Evolutionary conservation across 2,113 vertebrate genomes (phyloP).

Genomic region (Halichoerus grypus): DNA sequence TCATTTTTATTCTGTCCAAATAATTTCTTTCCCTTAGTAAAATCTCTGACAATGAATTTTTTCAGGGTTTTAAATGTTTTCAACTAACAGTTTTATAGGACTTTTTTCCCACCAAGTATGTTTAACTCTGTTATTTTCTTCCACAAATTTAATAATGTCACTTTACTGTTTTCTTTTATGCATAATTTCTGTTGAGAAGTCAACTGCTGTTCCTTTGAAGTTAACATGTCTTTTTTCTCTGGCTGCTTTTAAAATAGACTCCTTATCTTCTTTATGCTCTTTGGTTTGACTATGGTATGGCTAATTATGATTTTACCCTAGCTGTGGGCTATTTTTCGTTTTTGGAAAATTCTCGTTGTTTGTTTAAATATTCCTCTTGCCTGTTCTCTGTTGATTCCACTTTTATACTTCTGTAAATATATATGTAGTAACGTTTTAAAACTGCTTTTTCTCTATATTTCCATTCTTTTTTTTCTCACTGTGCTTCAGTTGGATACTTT

Average conservation of each 20-base stretch:
- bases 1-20: background rate
- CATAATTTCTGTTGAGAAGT: background rate
- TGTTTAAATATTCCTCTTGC: background rate
- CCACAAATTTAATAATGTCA: background rate
- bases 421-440: background rate
- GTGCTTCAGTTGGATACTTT: background rate
- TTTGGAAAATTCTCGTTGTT: background rate
- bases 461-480: background rate
- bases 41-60: background rate
- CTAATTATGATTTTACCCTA: background rate
- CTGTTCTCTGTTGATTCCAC: background rate
- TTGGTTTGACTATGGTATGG: background rate
- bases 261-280: background rate
- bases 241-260: background rate
- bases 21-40: background rate
- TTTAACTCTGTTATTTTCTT: background rate
- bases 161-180: background rate
- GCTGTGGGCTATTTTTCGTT: background rate
- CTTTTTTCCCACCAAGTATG: background rate
- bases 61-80: background rate
- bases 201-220: background rate
- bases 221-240: background rate
- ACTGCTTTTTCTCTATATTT: background rate
- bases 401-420: background rate
- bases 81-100: background rate